Evolutionary conservation across 2,888 invertebrate species (phyloP), one percentile per base, ranked within the genome.

Genomic region (Agrotis puta): DNA sequence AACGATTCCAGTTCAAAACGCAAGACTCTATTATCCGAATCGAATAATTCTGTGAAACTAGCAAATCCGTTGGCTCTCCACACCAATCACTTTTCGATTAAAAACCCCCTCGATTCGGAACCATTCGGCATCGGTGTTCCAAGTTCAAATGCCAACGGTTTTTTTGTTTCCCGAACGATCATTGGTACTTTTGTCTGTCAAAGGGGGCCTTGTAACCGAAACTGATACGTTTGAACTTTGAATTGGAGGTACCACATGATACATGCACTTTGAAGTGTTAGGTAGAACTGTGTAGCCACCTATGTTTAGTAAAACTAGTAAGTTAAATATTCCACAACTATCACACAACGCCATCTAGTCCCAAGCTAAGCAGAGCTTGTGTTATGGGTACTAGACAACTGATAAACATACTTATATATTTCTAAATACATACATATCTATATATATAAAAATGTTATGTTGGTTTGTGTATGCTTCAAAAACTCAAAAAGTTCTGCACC

Each of bases 31-130:
- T 57, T 62, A 51, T 61, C 16, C 0, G 56, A 48, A 64, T 16
- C 59, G 24, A 56, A 59, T 61, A 57, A 57, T 59, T 77, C 57
- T 33, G 11, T n/a, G 18, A 50, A 53, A 58, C 61, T 22, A 22
- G n/a, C 20, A 74, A 80, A 75, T 79, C 62, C 64, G 50, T 11
- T n/a, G 20, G 22, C 48, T 43, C 43, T 20, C 65, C 4, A 24
- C 27, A 66, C 54, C 63, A 71, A 66, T 66, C 62, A 54, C n/a
- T 53, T 59, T 77, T 71, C 65, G 63, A 71, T 81, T 70, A 64
- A 81, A 74, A 80, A 53, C 39, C 13, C 53, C n/a, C 18, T 50
- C 33, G 58, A 70, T 61, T 75, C 18, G 39, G 13, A 9, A 50
- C 13, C 18, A 57, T 79, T 64, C 43, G 43, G 51, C 43, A 3